Percentiles rank a stretch among this genome's conserved stretches.
Evolutionary conservation across 2,797 vertebrate species (phyloP).

Genomic region (Otus scops): DNA sequence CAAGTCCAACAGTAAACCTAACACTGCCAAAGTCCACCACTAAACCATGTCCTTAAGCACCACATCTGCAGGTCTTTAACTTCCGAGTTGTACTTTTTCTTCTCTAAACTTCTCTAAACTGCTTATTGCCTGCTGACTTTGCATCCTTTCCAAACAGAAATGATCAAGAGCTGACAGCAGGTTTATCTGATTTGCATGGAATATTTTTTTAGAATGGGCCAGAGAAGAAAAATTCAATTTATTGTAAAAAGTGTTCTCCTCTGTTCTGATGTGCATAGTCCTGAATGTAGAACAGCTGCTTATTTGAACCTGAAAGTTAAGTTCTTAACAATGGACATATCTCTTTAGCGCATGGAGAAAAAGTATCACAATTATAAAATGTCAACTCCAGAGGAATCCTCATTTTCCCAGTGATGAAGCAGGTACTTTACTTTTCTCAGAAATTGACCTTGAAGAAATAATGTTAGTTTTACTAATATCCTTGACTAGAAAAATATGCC

Average conservation of each 20-base stretch:
- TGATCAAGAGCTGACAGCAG: background rate
- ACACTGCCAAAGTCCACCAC: fast-evolving
- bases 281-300: background rate
- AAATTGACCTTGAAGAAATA: background rate
- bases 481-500: background rate
- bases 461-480: background rate
- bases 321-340: background rate
- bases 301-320: background rate
- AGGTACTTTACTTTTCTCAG: background rate
- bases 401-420: background rate
- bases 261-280: background rate
- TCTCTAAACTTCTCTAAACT: background rate
- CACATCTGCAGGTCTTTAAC: background rate
- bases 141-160: background rate
- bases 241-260: background rate
- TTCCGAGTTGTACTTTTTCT: background rate
- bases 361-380: background rate
- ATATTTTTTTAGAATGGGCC: background rate
- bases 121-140: background rate
- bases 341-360: background rate
- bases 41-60: background rate
- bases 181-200: background rate
- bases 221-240: background rate
- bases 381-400: background rate
- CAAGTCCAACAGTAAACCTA: background rate